phyloP scores from a whole-genome alignment of 2,113 vertebrate genomes.

The Psophia crepitans region DNA sequence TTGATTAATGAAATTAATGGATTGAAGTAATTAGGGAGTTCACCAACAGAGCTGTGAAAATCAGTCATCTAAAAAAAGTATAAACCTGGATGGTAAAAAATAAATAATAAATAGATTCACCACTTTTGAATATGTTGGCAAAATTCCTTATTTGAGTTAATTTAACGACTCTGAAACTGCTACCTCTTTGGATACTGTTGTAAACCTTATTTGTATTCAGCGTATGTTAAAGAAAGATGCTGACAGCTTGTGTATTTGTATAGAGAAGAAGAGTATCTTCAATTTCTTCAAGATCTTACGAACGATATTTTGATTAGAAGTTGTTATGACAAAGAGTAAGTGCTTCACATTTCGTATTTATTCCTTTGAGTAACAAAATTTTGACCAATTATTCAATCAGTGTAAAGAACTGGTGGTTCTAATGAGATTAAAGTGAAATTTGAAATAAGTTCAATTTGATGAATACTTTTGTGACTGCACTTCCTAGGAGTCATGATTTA shows the following conservation, averaged over 20 bases:
- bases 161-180: not conserved
- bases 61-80: not conserved
- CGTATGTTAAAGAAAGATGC: not conserved
- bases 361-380: not conserved
- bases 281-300: constrained; percentile 61
- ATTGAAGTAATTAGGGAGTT: not conserved
- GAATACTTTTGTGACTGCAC: not conserved
- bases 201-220: not conserved
- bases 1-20: not conserved
- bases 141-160: not conserved
- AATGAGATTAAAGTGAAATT: not conserved
- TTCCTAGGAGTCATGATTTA: not conserved
- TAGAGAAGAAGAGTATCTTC: constrained; percentile 51
- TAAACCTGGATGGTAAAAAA: not conserved
- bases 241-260: constrained; percentile 10
- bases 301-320: constrained; percentile 58
- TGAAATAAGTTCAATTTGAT: not conserved
- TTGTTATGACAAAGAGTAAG: constrained; percentile 27
- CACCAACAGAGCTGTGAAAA: not conserved
- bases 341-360: constrained; percentile 7
- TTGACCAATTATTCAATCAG: not conserved
- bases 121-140: not conserved
- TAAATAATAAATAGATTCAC: not conserved
- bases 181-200: not conserved
- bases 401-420: not conserved